Evolutionary conservation across 2,113 vertebrate genomes (phyloP), one percentile per base, ranked within the genome.

Genomic region (Buteo buteo): DNA sequence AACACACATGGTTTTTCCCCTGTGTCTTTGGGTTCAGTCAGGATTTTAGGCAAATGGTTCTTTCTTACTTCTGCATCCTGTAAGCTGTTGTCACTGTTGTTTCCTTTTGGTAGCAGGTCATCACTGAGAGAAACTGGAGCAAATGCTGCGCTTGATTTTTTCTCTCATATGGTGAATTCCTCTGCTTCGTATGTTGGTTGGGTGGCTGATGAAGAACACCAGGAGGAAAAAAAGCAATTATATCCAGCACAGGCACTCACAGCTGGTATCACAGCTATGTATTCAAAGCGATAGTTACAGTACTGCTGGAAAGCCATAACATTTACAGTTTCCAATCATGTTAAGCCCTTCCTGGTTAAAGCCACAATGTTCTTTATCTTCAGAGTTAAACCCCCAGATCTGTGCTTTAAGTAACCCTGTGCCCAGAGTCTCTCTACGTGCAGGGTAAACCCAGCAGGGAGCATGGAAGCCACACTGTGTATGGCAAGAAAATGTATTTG

Each of bases 161-260:
- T 58, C 11, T 12, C 11, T 95, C 84, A 84, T 71, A 58, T 67
- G 72, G 72, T 11, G 7, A 84, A 50, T 93, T 93, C 54, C 61
- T 87, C 65, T 55, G 73, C 77, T 91, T 95, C 86, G 20, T 74
- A 59, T 92, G 81, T 91, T 91, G 69, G 69, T 89, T 84, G 86
- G 57, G 86, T 81, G 89, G 90, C 61, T 93, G 87, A 91, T 71
- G 70, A 87, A 82, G 94, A 94, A 94, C 94, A 94, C 82, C 25
- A 93, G 95, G 84, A 95, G 95, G 78, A 71, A 85, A 59, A 71
- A 89, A 93, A 86, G 73, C 92, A 95, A 93, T 94, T 95, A 79
- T 61, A 96, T 70, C 85, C 82, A 93, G 87, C 90, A 67, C 78
- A 94, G 92, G 47, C 78, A 57, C 57, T 90, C 95, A 82, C 92